phyloP scores from a whole-genome alignment of 30 jellyfish, hydroid and myxozoan species.

The Aurelia sp. region DNA sequence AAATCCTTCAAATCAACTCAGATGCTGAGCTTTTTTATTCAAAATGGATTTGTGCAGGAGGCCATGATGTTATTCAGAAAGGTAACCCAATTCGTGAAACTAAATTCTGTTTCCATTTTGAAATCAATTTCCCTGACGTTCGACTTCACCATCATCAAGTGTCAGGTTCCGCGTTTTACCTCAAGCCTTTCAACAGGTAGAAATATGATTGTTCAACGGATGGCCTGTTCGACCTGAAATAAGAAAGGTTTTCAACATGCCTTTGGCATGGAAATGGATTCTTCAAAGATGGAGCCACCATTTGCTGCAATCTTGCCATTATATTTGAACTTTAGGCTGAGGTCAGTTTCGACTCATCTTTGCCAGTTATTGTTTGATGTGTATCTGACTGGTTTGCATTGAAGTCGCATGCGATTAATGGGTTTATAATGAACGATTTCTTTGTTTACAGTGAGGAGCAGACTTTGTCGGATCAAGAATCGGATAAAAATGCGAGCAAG shows the following conservation, averaged over 20 bases:
- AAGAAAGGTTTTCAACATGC: slow-evolving; percentile 50
- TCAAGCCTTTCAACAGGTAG: slow-evolving; percentile 48
- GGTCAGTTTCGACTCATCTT: slow-evolving; percentile 43
- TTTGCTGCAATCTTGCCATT: slow-evolving; percentile 64
- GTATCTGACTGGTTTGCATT: neutral
- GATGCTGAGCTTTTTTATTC: neutral
- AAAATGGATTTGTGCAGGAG: neutral
- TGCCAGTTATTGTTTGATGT: slow-evolving; percentile 4
- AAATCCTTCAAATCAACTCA: too few species aligned
- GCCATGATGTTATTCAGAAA: neutral
- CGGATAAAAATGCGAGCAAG: slow-evolving; percentile 59
- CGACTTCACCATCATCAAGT: neutral
- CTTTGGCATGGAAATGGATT: slow-evolving; percentile 64
- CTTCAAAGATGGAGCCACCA: slow-evolving; percentile 80
- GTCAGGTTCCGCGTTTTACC: slow-evolving; percentile 51
- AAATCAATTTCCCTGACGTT: too few species aligned
- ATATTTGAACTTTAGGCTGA: slow-evolving; percentile 50
- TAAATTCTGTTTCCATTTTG: neutral
- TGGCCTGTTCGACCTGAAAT: slow-evolving; percentile 28
- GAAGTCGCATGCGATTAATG: neutral
- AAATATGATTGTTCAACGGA: slow-evolving; percentile 9
- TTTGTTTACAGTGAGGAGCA: slow-evolving; percentile 75
- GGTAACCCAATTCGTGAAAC: neutral
- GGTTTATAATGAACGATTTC: slow-evolving; percentile 14
- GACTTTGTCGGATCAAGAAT: slow-evolving; percentile 69